These are phyloP conservation scores for Reticulitermes speratus DNA, from an alignment of 1,140 invertebrate genomes.

Conservation along the genomic window DNA sequence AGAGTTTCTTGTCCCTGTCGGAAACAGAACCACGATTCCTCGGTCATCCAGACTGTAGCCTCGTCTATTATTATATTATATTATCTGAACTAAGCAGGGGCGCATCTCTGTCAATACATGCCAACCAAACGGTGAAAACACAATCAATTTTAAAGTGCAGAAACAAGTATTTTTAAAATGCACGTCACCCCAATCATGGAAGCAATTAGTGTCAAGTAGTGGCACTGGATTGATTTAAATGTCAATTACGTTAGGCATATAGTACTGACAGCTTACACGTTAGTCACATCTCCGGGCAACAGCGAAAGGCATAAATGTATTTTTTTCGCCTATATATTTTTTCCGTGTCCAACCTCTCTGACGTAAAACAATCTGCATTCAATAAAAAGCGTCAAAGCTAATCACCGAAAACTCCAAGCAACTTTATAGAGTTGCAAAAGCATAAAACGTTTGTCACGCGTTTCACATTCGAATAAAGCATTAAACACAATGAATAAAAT, in stretches of 20 bases:
- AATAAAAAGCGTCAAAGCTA: background rate
- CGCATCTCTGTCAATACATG: background rate
- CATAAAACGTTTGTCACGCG: background rate
- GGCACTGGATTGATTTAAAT: background rate
- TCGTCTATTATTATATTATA: too few relatives aligned
- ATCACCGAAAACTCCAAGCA: background rate
- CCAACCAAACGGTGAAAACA: background rate
- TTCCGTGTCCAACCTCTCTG: background rate
- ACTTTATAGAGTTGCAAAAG: background rate
- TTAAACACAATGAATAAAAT: background rate
- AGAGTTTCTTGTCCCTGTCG: too few relatives aligned
- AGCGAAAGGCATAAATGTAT: background rate
- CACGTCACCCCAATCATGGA: background rate
- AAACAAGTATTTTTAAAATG: background rate
- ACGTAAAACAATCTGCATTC: background rate
- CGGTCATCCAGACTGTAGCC: too few relatives aligned
- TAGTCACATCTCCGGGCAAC: background rate
- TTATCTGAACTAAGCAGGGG: too few relatives aligned
- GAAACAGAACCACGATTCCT: too few relatives aligned
- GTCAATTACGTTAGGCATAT: background rate
- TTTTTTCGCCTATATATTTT: background rate
- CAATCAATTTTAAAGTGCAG: background rate
- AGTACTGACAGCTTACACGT: background rate
- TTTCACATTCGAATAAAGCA: constrained; percentile 3
- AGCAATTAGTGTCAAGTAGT: background rate